Evolutionary conservation across 2,888 invertebrate genomes (phyloP), one percentile per base, ranked within the genome.

Genomic region (Antheraea yamamai): DNA sequence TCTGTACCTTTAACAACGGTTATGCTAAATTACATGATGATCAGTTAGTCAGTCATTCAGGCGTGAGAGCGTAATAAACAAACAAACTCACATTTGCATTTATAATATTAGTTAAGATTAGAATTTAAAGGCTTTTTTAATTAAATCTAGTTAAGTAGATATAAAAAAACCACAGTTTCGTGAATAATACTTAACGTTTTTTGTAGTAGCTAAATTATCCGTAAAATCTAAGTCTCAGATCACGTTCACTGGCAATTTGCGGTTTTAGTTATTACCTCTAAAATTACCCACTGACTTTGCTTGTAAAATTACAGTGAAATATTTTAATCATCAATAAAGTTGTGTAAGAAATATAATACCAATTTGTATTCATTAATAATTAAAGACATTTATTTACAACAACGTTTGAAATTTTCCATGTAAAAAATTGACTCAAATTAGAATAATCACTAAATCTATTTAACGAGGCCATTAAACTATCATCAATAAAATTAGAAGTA

Each of bases 211-310:
- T 2, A 39, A 70, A 10, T 35, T 39, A 20, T 3, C 16, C 39
- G 12, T 12, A 12, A 47, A 12, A 47, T 39, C n/a, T 8, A n/a
- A 39, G 70, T 39, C 20, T 68, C 7, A 6, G 7, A 6, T 68
- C 30, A n/a, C 68, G 30, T 68, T 70, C 70, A 12, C 70, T n/a
- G 16, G 70, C 70, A 70, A 39, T 35, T 39, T 70, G 70, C 23
- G 70, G 70, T 20, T 2, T 39, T 70, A 70, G 39, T 70, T 39
- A 70, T 70, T 70, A 70, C 20, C 39, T 70, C 20, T 70, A 70
- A n/a, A n/a, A 70, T 70, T 70, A 70, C 70, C 10, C 10, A 70
- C 73, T 76, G 73, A 71, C 73, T 76, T 66, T 30, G 30, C 64
- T 66, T 66, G 30, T 14, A 66, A 30, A 66, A 4, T 66, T 66